Base-by-base conservation (phyloP, 2,888 invertebrate genomes). In the Rhodophaea formosa region DNA sequence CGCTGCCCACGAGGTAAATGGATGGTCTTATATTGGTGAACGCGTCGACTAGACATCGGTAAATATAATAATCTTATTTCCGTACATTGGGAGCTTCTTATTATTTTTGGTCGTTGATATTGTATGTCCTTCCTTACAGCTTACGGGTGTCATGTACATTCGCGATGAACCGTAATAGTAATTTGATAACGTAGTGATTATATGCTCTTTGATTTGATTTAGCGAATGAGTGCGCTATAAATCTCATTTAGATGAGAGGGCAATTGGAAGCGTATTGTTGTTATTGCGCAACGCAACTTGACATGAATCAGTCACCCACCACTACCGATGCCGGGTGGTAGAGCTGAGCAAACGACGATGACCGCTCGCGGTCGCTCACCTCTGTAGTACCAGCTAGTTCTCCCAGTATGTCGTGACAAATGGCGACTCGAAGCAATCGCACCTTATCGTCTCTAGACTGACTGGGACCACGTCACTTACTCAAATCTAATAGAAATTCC, bases 301-400 rank as follows among this genome's bases (percentile, higher is more conserved):
- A 75, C 77, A 75, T 79, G 77, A 78, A 70, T 77, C 74, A 77
- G 72, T 69, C 64, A 6, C n/a, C 23, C 64, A 6, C n/a, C 23
- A 23, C 23, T 23, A 23, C 23, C 35, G 32, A 15, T 46, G 56
- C 56, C 23, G 15, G 32, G 10, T 46, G 30, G 39, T 59, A 66
- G 66, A 63, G 63, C 63, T 63, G 65, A 68, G 68, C 65, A 68
- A 64, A 73, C 75, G 84, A 66, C 86, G 84, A 74, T 84, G 87
- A 86, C 87, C 78, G 77, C 62, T 71, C 63, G 64, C 82, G 87
- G 86, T 87, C 87, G 86, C 79, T 86, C 82, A 88, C 84, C 87
- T 84, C 77, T 32, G 44, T 1, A 51, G 51, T 17, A 35, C 32
- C 35, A 16, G 14, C 17, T 32, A 51, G 30, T 46, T 23, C 12